Percentiles rank a stretch among this genome's conserved stretches.
Conservation (phyloP, 2,113 vertebrate genomes). For the Chloropsis cyanopogon region DNA sequence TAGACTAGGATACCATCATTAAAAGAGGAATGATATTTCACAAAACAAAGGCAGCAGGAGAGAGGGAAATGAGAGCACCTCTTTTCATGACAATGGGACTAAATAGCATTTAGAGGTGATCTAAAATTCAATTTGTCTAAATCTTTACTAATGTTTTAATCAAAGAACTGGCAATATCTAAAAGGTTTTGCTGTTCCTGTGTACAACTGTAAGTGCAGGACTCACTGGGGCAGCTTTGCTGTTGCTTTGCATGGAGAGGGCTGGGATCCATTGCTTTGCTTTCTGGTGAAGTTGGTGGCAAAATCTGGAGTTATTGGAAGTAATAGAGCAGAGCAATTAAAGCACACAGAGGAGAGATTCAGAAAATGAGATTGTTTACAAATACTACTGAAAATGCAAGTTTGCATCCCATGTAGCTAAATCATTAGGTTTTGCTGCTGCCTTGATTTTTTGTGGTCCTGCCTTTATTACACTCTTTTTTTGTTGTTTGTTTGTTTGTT, state of each 20-base stretch:
- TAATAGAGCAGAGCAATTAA: background rate
- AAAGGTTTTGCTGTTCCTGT: background rate
- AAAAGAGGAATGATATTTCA: background rate
- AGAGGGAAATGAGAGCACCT: background rate
- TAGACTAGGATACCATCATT: background rate
- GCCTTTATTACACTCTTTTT: background rate
- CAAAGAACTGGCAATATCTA: background rate
- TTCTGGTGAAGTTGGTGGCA: background rate
- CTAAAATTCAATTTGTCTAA: background rate
- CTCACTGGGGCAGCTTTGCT: background rate
- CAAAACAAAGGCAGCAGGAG: background rate
- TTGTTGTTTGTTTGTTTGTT: background rate
- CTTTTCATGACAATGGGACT: background rate
- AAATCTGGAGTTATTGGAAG: background rate
- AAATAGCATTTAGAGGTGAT: background rate
- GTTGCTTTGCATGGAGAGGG: background rate
- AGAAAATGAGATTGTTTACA: constrained; percentile 35
- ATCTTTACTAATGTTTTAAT: background rate
- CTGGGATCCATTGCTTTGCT: background rate
- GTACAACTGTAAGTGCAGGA: rapidly evolving
- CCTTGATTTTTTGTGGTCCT: constrained; percentile 29
- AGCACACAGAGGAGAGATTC: constrained; percentile 14
- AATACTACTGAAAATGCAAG: constrained; percentile 38
- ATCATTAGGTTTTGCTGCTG: constrained; percentile 42
- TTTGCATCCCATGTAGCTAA: background rate